phyloP scores from a whole-genome alignment of 2,888 invertebrate genomes.

The Exocentrus adspersus region DNA sequence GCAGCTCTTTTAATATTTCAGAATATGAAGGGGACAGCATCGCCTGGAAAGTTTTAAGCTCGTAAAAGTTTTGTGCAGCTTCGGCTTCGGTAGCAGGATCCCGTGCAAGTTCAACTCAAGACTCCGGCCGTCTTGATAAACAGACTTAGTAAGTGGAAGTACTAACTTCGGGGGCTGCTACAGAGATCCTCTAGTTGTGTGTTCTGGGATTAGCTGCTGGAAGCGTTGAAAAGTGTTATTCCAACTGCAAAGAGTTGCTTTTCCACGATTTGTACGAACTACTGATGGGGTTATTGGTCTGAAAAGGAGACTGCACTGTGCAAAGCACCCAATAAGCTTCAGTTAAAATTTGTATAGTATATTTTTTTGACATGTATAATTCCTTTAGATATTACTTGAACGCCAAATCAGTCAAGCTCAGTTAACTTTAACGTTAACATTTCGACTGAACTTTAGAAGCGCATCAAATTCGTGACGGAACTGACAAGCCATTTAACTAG shows the following conservation, averaged over 20 bases:
- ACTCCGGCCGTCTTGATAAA: not conserved
- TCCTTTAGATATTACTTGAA: too few relatives aligned
- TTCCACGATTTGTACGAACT: not conserved
- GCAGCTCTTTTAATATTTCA: slow-evolving; percentile 28
- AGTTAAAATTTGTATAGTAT: too few relatives aligned
- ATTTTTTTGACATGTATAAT: slow-evolving; percentile 6
- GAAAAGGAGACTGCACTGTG: slow-evolving; percentile 16
- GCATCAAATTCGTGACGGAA: slow-evolving; percentile 3
- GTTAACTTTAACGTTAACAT: slow-evolving; percentile 1
- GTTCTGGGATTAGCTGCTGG: not conserved
- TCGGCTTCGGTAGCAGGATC: not conserved
- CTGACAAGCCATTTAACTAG: slow-evolving; percentile 11
- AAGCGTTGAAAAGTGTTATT: not conserved
- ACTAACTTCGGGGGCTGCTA: not conserved
- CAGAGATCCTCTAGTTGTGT: not conserved
- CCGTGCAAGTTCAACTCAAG: not conserved
- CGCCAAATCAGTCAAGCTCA: too few relatives aligned
- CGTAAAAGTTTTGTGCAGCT: slow-evolving; percentile 17
- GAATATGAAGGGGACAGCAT: slow-evolving; percentile 10
- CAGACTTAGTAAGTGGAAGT: not conserved
- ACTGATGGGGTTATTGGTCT: too few relatives aligned
- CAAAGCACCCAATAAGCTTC: slow-evolving; percentile 3
- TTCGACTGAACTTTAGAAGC: not conserved
- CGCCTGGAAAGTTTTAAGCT: slow-evolving; percentile 11
- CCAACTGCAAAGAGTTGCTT: not conserved